A percentile compares a stretch with the other conserved stretches of the same genome.
These are phyloP conservation scores for Chunga burmeisteri DNA, from an alignment of 2,113 vertebrate genomes.

Conservation along the genomic window DNA sequence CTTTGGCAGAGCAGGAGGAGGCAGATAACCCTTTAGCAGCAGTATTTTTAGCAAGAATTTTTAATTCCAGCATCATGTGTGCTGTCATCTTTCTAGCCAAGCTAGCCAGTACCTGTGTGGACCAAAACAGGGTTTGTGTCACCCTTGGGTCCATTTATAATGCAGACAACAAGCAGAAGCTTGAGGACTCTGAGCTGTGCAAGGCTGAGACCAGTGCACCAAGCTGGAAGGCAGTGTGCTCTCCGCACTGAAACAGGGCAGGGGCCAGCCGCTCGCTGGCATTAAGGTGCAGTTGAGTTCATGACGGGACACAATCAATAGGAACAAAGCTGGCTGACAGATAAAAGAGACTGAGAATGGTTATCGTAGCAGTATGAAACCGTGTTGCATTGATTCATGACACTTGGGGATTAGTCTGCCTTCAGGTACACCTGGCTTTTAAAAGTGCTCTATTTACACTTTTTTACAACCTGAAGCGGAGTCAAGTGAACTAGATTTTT, in stretches of 20 bases:
- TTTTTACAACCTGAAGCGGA: neutral
- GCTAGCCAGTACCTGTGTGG: neutral
- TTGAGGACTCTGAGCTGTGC: neutral
- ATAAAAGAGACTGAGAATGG: neutral
- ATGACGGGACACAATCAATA: neutral
- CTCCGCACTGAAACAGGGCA: neutral
- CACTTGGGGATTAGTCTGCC: conserved; percentile 5
- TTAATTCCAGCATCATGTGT: neutral
- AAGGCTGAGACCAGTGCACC: neutral
- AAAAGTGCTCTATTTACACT: neutral
- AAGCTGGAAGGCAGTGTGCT: neutral
- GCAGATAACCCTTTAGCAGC: neutral
- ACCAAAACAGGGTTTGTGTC: neutral
- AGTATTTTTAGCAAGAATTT: neutral
- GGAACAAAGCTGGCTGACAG: neutral
- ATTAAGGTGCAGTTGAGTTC: neutral
- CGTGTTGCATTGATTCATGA: neutral
- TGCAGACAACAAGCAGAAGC: neutral
- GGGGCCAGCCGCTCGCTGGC: neutral
- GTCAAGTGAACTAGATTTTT: neutral
- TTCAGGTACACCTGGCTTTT: neutral
- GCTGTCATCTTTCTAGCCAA: neutral
- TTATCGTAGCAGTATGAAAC: neutral
- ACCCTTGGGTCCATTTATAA: neutral
- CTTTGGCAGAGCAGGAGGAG: neutral